These are phyloP conservation scores for Intellagama lesueurii DNA, from an alignment of 2,797 vertebrate species.

Conservation along the genomic window DNA sequence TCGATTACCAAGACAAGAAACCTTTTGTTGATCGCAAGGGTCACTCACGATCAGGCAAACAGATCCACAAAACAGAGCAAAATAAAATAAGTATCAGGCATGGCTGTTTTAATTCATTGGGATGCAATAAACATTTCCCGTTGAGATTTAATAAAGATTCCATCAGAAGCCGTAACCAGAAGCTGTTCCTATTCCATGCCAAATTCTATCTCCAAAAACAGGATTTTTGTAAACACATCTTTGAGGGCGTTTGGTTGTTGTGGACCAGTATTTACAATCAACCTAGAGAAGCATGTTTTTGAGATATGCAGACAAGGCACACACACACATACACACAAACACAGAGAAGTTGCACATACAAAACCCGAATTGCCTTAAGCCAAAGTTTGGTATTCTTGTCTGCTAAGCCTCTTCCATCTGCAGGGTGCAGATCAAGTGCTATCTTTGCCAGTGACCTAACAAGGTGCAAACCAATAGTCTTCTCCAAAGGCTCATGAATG, in stretches of 20 bases:
- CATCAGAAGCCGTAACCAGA: background rate
- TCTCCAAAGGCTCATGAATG: background rate
- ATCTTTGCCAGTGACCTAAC: background rate
- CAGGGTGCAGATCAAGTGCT: background rate
- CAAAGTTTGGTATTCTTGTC: background rate
- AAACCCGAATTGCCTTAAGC: background rate
- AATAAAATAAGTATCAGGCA: background rate
- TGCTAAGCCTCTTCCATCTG: background rate
- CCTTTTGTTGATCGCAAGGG: background rate
- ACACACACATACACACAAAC: background rate
- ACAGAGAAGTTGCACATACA: background rate
- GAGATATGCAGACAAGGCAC: background rate
- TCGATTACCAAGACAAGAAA: constrained; percentile 50
- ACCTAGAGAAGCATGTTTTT: background rate
- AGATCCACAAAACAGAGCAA: background rate
- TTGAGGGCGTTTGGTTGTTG: background rate
- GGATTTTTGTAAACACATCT: background rate
- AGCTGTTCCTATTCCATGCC: background rate
- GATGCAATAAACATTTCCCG: background rate
- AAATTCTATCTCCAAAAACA: background rate
- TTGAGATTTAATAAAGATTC: background rate
- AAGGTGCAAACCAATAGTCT: background rate
- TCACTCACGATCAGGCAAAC: constrained; percentile 38
- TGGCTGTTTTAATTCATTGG: background rate
- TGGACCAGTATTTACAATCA: background rate